Percentiles rank a stretch among this genome's conserved stretches.
These are phyloP conservation scores for Regulus satrapa DNA, from an alignment of 2,113 vertebrate species.

Conservation along the genomic window DNA sequence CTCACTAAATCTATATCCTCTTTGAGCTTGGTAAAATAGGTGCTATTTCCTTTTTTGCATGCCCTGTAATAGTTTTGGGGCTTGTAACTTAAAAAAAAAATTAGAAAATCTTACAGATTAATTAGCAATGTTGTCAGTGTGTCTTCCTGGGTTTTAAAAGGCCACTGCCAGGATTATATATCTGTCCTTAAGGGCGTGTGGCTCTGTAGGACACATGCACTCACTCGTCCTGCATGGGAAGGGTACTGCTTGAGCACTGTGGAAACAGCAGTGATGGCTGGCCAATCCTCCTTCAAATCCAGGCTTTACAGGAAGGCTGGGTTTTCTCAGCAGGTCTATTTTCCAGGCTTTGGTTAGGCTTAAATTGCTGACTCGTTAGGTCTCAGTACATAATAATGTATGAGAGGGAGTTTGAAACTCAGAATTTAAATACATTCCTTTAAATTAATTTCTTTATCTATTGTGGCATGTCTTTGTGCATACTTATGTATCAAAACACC, in stretches of 20 bases:
- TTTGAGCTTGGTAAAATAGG: neutral
- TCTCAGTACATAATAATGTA: neutral
- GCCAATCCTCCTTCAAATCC: neutral
- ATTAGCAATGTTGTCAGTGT: neutral
- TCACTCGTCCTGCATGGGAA: neutral
- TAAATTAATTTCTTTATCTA: neutral
- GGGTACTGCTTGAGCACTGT: neutral
- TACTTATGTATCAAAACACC: neutral
- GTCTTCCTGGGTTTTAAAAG: neutral
- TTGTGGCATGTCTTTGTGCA: neutral
- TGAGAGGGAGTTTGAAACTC: neutral
- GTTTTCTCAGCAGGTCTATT: neutral
- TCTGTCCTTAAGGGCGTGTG: rapidly evolving
- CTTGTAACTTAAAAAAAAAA: neutral
- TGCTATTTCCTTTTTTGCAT: neutral
- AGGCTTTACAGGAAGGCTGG: neutral
- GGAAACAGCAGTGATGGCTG: neutral
- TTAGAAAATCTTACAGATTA: neutral
- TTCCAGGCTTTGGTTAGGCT: neutral
- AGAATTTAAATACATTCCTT: neutral
- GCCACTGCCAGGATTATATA: neutral
- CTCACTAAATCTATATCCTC: neutral
- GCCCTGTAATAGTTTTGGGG: neutral
- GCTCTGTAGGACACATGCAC: neutral
- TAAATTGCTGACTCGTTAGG: neutral